Base-by-base conservation (phyloP, 2,113 vertebrate genomes). In the Empidonax alnorum region DNA sequence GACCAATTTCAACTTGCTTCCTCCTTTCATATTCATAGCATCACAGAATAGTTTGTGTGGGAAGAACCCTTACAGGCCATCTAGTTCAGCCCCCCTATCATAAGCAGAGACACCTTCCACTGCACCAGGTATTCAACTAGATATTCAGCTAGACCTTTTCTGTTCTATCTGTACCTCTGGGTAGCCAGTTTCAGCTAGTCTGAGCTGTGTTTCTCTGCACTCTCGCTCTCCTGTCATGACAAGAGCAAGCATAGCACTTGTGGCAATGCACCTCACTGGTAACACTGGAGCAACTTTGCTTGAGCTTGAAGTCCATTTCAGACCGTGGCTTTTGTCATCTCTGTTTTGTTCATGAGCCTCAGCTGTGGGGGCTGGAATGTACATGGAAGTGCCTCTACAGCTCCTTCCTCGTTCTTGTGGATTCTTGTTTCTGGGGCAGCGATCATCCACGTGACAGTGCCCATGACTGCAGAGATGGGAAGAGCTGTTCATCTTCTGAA, bases 211-310 rank as follows among this genome's bases (percentile, higher is more conserved):
- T 78, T 58, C 31, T 37, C 25, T 27, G 27, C 5, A 2, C 31
- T 58, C 24, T 8, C 27, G 14, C 41, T 68, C 53, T 56, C 30
- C 59, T 47, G 23, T 37, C 2, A 0, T 6, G 53, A n/a, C 55
- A 41, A 3, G 2, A 31, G 10, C 0, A 1, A 63, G 21, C 33
- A 10, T 30, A 41, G 46, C 27, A 10, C 25, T 42, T 2, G 2
- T 0, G 2, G 24, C n/a, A 7, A 8, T 1, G 6, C 18, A 10
- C 28, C 8, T 7, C 18, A 8, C 21, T 2, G 1, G 0, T 33
- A 42, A 17, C 4, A 14, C 23, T 30, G 47, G 49, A 68, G 44
- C 37, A 42, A 12, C 21, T 44, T 55, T 14, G 2, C 33, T 10
- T 14, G 47, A 76, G 33, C 31, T 25, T 58, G 31, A 53, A 52